Conservation (phyloP, 2,888 invertebrate species). For the Agelastica alni region DNA sequence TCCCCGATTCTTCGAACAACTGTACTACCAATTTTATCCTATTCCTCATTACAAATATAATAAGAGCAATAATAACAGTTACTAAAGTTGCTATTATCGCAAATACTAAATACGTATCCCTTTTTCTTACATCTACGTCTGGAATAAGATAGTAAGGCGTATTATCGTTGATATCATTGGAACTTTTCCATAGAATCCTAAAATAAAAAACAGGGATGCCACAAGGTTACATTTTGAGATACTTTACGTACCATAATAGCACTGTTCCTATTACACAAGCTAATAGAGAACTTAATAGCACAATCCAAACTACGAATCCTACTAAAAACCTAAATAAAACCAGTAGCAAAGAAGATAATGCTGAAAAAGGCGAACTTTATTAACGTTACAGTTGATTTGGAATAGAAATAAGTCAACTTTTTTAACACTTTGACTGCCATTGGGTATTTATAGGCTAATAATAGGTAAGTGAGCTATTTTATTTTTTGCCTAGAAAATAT, state of each 20-base stretch:
- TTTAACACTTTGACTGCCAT: slow-evolving; percentile 4
- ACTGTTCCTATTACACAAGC: slow-evolving; percentile 61
- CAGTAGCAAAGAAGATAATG: slow-evolving; percentile 61
- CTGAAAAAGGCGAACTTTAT: no score
- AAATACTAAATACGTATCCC: slow-evolving; percentile 59
- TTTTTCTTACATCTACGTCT: slow-evolving; percentile 46
- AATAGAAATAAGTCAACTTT: neutral
- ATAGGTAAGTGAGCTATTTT: no score
- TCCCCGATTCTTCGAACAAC: slow-evolving; percentile 69
- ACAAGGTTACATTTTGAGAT: slow-evolving; percentile 15
- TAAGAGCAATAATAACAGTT: slow-evolving; percentile 61
- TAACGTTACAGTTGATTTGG: no score
- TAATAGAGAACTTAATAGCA: slow-evolving; percentile 60
- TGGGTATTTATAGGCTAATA: neutral
- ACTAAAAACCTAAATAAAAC: slow-evolving; percentile 64
- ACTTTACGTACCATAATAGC: slow-evolving; percentile 62
- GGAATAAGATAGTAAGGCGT: slow-evolving; percentile 30
- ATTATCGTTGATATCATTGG: slow-evolving; percentile 46
- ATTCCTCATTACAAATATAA: slow-evolving; percentile 66
- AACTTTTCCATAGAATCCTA: slow-evolving; percentile 57
- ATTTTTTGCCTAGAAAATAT: no score
- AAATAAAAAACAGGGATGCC: slow-evolving; percentile 27
- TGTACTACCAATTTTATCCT: slow-evolving; percentile 66
- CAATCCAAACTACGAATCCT: slow-evolving; percentile 66
- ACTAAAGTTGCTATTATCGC: slow-evolving; percentile 65